Base-by-base conservation (phyloP, 2,797 vertebrate species). In the Pygocentrus nattereri region DNA sequence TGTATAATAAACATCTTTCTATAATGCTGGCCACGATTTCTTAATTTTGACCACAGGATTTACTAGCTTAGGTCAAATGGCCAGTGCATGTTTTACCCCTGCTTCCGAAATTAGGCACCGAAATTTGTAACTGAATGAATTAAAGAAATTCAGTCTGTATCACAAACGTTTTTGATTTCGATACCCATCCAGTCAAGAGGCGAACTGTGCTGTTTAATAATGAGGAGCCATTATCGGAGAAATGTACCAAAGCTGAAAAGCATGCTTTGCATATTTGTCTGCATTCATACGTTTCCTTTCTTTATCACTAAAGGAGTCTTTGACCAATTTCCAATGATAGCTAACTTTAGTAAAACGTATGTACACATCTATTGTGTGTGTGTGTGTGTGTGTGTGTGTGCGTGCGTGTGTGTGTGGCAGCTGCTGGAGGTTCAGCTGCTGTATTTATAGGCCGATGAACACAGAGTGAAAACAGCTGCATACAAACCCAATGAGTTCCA, bases 381-480 rank as follows among this genome's bases (percentile, higher is more conserved):
- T 49, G 38, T 41, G 56, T 78, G 64, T 77, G 34, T 41, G 38
- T 41, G 38, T 5, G 38, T 41, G 38, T 41, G 34, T 38, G 34
- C 38, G 34, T 75, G 25, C 56, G 19, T 56, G 75, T 79, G 54
- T 82, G 31, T 65, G 71, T 25, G 31, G 50, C 44, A 34, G 79
- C 84, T 85, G 85, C 86, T 83, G 76, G 89, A 87, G 84, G 85
- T 85, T 83, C 86, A 91, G 89, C 91, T 85, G 89, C 87, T 92
- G 90, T 92, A 85, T 92, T 91, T 91, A 85, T 85, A 78, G 68
- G 50, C 72, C n/a, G 50, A 44, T 70, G 71, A 82, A 59, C 25
- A 68, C 49, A 79, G 74, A 78, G 59, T 78, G 68, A 41, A 82
- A 79, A 81, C 83, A 84, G 79, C 44, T 81, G 76, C 34, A 72